Evolutionary conservation across 2,888 invertebrate genomes (phyloP).

Genomic region (Drosophila kambysellisi): DNA sequence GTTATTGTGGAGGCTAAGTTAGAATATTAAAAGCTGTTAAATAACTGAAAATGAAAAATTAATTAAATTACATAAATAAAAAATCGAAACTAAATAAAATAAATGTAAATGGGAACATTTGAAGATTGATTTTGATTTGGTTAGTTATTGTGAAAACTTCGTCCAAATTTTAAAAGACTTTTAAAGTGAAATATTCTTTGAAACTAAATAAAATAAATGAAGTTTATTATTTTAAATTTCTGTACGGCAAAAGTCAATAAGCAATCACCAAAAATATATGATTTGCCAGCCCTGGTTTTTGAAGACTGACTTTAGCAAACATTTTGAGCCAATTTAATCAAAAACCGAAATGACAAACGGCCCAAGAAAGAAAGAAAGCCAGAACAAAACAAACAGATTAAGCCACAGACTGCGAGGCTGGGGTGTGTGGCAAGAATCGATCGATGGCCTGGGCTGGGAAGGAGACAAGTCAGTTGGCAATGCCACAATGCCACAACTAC

Average conservation of each 20-base stretch:
- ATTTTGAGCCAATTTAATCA: slow-evolving; percentile 80
- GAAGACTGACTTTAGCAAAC: slow-evolving; percentile 45
- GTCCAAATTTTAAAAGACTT: not conserved
- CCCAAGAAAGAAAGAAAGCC: slow-evolving; percentile 65
- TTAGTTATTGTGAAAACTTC: not conserved
- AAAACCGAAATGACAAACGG: slow-evolving; percentile 71
- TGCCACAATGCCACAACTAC: slow-evolving; percentile 16
- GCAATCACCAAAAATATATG: not conserved
- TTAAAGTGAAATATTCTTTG: too few species aligned
- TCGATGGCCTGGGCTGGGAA: not conserved
- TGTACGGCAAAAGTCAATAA: not conserved
- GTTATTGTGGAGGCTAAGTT: not conserved
- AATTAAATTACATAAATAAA: not conserved
- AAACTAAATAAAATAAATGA: too few species aligned
- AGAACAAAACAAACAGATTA: slow-evolving; percentile 7
- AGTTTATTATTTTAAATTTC: not conserved
- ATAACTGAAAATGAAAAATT: not conserved
- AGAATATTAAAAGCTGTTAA: not conserved
- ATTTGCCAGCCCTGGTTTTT: slow-evolving; percentile 38
- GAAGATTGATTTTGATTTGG: not conserved
- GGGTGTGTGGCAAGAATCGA: slow-evolving; percentile 9
- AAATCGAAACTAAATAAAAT: not conserved
- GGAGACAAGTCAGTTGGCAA: slow-evolving; percentile 38
- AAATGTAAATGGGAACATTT: not conserved
- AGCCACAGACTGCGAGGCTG: slow-evolving; percentile 3